Conservation (phyloP, 2,113 vertebrate species). For the Macrotus californicus region DNA sequence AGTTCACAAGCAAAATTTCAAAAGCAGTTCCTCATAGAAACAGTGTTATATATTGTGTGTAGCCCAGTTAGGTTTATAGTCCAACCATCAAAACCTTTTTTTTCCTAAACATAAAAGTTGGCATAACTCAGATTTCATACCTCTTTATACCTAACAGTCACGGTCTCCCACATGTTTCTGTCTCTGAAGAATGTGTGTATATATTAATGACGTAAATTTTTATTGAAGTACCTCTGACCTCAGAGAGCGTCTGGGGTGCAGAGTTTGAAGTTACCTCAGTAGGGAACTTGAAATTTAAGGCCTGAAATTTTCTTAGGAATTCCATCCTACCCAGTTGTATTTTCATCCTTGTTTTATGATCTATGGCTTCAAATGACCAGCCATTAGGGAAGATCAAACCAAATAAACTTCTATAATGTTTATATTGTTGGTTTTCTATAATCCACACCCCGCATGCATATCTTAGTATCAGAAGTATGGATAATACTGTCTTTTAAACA, state of each 20-base stretch:
- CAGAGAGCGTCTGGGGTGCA: not conserved
- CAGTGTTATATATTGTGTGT: not conserved
- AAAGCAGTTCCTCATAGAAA: not conserved
- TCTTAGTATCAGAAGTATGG: not conserved
- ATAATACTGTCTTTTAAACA: not conserved
- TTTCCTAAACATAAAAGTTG: not conserved
- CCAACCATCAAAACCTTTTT: not conserved
- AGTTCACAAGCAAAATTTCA: not conserved
- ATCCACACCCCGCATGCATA: not conserved
- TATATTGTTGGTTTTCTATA: not conserved
- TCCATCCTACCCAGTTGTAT: not conserved
- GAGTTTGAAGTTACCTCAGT: not conserved
- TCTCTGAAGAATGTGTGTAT: not conserved
- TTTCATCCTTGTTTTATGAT: not conserved
- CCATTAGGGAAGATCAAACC: not conserved
- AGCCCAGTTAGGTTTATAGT: not conserved
- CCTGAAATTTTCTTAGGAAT: slow-evolving; percentile 2
- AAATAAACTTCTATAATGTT: not conserved
- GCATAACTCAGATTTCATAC: not conserved
- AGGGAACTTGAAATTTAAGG: slow-evolving; percentile 5
- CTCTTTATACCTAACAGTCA: not conserved
- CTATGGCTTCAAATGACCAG: not conserved
- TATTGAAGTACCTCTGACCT: not conserved
- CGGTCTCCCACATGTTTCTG: not conserved
- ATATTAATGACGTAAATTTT: not conserved